phyloP scores from a whole-genome alignment of 2,888 invertebrate genomes.

The Megalurothrips usitatus region DNA sequence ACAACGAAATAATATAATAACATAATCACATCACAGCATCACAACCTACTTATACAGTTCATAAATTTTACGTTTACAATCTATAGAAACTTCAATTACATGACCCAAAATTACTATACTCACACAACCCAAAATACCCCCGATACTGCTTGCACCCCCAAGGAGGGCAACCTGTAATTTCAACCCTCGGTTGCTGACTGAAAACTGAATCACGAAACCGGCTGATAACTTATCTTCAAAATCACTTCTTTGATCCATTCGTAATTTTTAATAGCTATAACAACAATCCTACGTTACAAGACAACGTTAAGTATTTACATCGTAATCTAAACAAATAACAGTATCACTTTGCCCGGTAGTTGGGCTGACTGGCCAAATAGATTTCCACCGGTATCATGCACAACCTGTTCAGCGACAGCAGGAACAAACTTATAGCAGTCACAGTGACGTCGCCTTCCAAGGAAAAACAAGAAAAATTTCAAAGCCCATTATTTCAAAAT shows the following conservation, averaged over 20 bases:
- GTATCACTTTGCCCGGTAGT: neutral
- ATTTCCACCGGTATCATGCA: too few relatives aligned
- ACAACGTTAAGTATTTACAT: too few relatives aligned
- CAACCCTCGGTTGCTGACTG: neutral
- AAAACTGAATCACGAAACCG: neutral
- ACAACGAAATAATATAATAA: neutral
- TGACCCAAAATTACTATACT: neutral
- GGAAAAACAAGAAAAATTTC: too few relatives aligned
- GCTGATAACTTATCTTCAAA: neutral
- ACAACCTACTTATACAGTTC: neutral
- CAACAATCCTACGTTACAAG: too few relatives aligned
- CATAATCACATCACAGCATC: conserved; percentile 15
- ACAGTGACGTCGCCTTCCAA: too few relatives aligned
- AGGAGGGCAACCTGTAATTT: neutral
- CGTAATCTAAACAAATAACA: neutral
- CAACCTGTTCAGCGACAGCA: too few relatives aligned
- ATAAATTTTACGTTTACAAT: neutral
- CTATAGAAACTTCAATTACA: neutral
- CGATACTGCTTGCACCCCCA: neutral
- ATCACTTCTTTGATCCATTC: neutral
- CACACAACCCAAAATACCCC: neutral
- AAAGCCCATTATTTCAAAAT: too few relatives aligned
- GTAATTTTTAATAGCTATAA: neutral
- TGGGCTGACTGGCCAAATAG: too few relatives aligned
- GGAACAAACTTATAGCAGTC: too few relatives aligned